Evolutionary conservation across 2,797 vertebrate genomes (phyloP), one percentile per base, ranked within the genome.

Genomic region (Halcyon smyrnensis): DNA sequence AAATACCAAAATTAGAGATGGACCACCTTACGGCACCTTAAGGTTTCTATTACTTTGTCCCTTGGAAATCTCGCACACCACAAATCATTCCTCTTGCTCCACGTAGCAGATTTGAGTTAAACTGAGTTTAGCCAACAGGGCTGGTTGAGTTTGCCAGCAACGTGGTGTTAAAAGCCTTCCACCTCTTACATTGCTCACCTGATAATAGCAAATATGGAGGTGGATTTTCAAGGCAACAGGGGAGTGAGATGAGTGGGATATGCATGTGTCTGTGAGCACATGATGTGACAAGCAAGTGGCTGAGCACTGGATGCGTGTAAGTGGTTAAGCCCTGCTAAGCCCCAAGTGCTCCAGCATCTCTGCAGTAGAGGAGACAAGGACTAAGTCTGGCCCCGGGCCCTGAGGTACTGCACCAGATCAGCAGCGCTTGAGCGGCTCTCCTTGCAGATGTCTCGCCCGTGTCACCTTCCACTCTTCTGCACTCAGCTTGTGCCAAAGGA

Each of bases 191-290:
- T 37, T 32, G 34, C 36, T 87, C 39, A 87, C 21, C 39, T 71
- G 71, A 20, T 30, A 78, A 67, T 1, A 91, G 69, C 81, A 90
- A 60, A 54, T n/a, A 70, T 0, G 6, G 73, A 60, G 62, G 53
- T 53, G 65, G 79, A 51, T 93, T 91, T 91, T 96, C 69, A 65
- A 77, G 71, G 63, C 69, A 82, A 54, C 37, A 54, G 41, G 41
- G 45, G 32, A 62, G 79, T 28, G 57, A 78, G 82, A 41, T 25
- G 85, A 84, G 82, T 16, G 32, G 73, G 87, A 78, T 25, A 37
- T 2, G 28, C 3, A 1, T 1, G 5, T 12, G 27, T 74, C 71
- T 1, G 0, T 15, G 46, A 1, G 1, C 89, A 59, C 28, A 3
- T 2, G 45, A 74, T 8, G 43, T 32, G 85, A 83, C 0, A 0